These are phyloP conservation scores for Tenthredo mesomela DNA, from an alignment of 2,888 invertebrate genomes.

Conservation along the genomic window DNA sequence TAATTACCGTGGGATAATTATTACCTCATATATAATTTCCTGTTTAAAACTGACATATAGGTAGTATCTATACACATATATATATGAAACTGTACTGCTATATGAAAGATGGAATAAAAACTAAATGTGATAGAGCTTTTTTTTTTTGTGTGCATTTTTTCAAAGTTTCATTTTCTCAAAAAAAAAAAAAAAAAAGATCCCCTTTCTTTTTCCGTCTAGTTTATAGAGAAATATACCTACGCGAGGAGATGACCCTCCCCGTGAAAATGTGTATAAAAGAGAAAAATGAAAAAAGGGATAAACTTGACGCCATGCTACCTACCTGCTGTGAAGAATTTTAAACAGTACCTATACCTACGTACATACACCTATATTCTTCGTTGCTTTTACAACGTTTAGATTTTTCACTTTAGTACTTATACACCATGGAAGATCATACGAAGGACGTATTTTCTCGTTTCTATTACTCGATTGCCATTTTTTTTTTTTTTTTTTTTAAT, in stretches of 20 bases:
- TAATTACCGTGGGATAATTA: constrained; percentile 3
- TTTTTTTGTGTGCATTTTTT: no score
- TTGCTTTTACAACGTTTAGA: background rate
- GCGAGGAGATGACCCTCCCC: background rate
- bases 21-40: background rate
- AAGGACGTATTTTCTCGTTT: background rate
- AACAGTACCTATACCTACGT: background rate
- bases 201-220: background rate
- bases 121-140: no score
- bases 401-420: background rate
- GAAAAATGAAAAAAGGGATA: background rate
- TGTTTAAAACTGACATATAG: background rate
- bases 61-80: no score
- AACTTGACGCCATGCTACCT: background rate
- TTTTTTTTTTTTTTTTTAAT: no score
- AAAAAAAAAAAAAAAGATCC: no score
- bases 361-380: background rate
- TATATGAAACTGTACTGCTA: no score
- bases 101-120: no score
- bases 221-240: background rate
- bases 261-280: background rate
- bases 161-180: no score
- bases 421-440: background rate
- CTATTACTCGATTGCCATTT: background rate
- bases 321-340: background rate